Conservation (phyloP, 2,797 vertebrate genomes). For the Choloepus didactylus region DNA sequence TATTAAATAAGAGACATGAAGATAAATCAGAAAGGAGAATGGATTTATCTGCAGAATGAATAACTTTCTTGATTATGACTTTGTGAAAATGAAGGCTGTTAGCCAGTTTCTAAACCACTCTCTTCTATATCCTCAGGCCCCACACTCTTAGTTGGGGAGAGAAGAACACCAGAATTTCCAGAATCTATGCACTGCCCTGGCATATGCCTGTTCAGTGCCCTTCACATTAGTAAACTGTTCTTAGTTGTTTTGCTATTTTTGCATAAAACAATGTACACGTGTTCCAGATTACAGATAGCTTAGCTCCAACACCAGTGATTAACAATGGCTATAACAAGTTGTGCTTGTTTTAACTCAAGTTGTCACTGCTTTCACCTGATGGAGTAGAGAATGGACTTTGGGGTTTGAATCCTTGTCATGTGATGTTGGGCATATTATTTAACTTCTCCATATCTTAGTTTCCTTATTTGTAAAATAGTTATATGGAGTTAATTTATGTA, state of each 20-base stretch:
- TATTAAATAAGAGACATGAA: background rate
- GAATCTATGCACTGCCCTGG: background rate
- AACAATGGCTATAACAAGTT: background rate
- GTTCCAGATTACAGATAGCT: background rate
- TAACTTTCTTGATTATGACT: background rate
- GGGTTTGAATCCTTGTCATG: background rate
- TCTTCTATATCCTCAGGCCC: background rate
- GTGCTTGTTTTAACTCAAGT: background rate
- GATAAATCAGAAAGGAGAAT: background rate
- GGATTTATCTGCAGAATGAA: background rate
- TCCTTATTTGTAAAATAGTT: background rate
- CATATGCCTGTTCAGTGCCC: background rate
- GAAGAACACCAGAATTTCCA: background rate
- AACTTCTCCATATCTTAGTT: background rate
- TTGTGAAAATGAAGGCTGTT: background rate
- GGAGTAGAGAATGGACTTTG: background rate
- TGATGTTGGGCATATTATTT: background rate
- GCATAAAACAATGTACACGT: background rate
- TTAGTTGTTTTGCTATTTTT: background rate
- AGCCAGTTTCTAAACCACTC: background rate
- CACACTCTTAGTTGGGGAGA: background rate
- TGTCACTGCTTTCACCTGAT: background rate
- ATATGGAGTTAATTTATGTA: background rate
- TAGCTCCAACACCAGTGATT: background rate
- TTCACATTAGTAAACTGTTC: background rate